Evolutionary conservation across 2,888 invertebrate species (phyloP).

Genomic region (Tachina lurida): DNA sequence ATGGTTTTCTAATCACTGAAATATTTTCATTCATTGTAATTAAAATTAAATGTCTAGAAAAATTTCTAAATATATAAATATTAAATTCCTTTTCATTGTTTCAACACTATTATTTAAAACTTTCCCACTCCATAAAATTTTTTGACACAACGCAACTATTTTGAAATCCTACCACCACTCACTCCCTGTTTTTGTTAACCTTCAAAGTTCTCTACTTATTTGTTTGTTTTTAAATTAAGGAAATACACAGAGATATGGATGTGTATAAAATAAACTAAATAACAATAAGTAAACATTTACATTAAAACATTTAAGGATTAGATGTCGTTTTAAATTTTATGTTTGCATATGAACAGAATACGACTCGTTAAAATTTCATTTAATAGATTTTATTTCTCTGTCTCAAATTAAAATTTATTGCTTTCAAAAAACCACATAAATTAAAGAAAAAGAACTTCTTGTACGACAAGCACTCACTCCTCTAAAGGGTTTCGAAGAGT

Average conservation of each 20-base stretch:
- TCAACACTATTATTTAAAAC: too few relatives aligned
- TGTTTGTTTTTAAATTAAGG: slow-evolving; percentile 1
- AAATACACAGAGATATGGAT: too few relatives aligned
- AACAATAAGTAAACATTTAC: slow-evolving; percentile 29
- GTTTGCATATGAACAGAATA: slow-evolving; percentile 51
- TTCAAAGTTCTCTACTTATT: slow-evolving; percentile 1
- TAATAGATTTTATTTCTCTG: slow-evolving; percentile 65
- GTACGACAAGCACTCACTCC: slow-evolving; percentile 38
- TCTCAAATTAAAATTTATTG: slow-evolving; percentile 67
- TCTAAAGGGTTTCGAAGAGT: slow-evolving; percentile 30
- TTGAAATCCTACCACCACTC: background rate
- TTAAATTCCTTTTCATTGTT: too few relatives aligned
- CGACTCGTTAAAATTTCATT: slow-evolving; percentile 66
- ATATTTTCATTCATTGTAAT: too few relatives aligned
- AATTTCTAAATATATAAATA: too few relatives aligned
- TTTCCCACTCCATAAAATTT: too few relatives aligned
- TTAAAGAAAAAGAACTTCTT: slow-evolving; percentile 54
- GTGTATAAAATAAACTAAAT: slow-evolving; percentile 30
- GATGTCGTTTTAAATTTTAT: slow-evolving; percentile 38
- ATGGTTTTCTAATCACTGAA: too few relatives aligned
- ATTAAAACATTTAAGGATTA: slow-evolving; percentile 55
- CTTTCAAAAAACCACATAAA: slow-evolving; percentile 68
- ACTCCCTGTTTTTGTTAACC: background rate
- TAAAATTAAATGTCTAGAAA: too few relatives aligned
- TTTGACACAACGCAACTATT: too few relatives aligned